Base-by-base conservation (phyloP, 2,888 invertebrate species). In the Nymphalis c-album region DNA sequence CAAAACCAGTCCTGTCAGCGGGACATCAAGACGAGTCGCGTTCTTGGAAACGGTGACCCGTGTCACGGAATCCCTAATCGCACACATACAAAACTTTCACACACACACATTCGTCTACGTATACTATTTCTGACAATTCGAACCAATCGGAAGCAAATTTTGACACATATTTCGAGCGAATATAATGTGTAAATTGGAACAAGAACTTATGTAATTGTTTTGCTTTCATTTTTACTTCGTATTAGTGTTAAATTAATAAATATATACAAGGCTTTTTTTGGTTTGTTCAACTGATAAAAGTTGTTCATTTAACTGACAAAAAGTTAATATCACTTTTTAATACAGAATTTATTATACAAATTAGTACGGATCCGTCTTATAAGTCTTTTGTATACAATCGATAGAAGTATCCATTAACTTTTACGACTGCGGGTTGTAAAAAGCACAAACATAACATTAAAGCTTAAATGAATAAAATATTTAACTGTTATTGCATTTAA, bases 1-100 rank as follows among this genome's bases (percentile, higher is more conserved):
- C 89, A 88, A 90, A 91, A 92, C 92, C 92, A 86, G 91, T 91
- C 90, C 90, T 90, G 91, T 92, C 92, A 92, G 86, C 90, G 88
- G 87, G 85, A 90, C 88, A 86, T 92, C 91, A 91, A 91, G 91
- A 90, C 91, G 85, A 90, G 86, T 85, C 85, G 86, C 85, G 86
- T 92, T 92, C 92, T 91, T 81, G 86, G 92, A 92, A 92, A 91
- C 85, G 85, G 91, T 91, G 92, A 92, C 91, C 92, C 85, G 87
- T 91, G 92, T 91, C 92, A 91, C 88, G 92, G 92, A 92, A 92
- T 91, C 92, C 91, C 92, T 91, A 80, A 80, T 76, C 82, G 76
- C 88, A 87, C 87, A 88, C 85, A 84, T 74, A 74, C 66, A 69
- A 76, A 40, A 77, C 72, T 65, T 71, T 66, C 73, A 71, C 73